These are phyloP conservation scores for Pseudomugil tenellus DNA, from an alignment of 2,797 vertebrate genomes.

Conservation along the genomic window DNA sequence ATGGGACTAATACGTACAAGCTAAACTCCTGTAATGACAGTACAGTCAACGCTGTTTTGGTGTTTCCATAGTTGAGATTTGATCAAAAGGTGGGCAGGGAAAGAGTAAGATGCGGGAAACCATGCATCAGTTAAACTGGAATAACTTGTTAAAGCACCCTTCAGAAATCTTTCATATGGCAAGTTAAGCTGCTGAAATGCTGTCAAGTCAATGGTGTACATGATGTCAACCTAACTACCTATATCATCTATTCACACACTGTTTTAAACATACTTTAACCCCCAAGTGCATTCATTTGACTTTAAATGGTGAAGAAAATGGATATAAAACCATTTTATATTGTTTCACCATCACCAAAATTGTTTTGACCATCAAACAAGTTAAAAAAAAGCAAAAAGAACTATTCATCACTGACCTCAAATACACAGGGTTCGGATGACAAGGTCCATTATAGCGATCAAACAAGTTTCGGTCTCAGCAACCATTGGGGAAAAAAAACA, in stretches of 20 bases:
- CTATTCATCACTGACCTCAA: slow-evolving; percentile 81
- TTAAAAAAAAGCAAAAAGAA: slow-evolving; percentile 37
- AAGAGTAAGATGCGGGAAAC: not conserved
- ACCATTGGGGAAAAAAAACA: slow-evolving; percentile 55
- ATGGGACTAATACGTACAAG: not conserved
- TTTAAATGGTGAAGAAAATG: not conserved
- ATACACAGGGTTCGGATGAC: slow-evolving; percentile 71
- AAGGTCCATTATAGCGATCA: slow-evolving; percentile 75
- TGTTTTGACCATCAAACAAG: slow-evolving; percentile 18
- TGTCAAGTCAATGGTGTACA: slow-evolving; percentile 12
- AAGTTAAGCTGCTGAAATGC: slow-evolving; percentile 22
- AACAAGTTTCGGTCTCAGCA: slow-evolving; percentile 67
- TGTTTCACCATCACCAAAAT: slow-evolving; percentile 1
- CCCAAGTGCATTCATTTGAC: not conserved
- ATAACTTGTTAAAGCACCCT: slow-evolving; percentile 22
- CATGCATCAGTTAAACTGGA: slow-evolving; percentile 19
- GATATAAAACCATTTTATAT: not conserved
- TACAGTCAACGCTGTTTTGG: not conserved
- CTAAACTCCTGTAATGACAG: not conserved
- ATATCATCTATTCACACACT: slow-evolving; percentile 3
- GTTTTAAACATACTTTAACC: not conserved
- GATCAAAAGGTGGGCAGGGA: not conserved
- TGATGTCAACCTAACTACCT: slow-evolving; percentile 1
- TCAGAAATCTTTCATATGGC: slow-evolving; percentile 19
- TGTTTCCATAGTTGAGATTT: not conserved